Evolutionary conservation across 1,140 invertebrate genomes (phyloP).

Genomic region (Sarcophaga peregrina): DNA sequence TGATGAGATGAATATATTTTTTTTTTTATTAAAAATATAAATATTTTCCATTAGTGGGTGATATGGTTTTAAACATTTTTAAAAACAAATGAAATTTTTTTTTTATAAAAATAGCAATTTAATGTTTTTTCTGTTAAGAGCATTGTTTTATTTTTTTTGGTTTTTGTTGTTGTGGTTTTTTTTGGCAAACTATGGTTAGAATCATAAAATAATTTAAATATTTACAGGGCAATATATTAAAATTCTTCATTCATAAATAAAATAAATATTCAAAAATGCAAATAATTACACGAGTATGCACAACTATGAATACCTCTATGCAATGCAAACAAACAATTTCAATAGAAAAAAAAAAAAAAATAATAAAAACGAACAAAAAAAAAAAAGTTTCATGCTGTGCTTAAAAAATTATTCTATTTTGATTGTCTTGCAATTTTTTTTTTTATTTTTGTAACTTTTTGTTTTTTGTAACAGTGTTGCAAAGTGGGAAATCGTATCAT

Average conservation of each 20-base stretch:
- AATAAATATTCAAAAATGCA: no score
- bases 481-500: not conserved
- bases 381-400: constrained; percentile 7
- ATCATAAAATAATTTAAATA: not conserved
- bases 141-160: not conserved
- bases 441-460: not conserved
- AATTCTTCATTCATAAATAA: no score
- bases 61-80: not conserved
- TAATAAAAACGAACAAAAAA: not conserved
- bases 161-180: not conserved
- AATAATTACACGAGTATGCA: no score
- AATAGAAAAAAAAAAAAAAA: no score
- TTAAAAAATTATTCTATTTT: not conserved
- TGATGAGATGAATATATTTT: not conserved
- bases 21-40: not conserved
- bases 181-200: constrained; percentile 2
- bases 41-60: not conserved
- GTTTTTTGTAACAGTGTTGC: not conserved
- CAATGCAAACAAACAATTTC: no score
- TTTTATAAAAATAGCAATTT: not conserved
- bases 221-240: no score
- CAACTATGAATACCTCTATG: no score
- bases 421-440: not conserved
- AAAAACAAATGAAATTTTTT: not conserved
- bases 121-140: not conserved